Percentiles rank a stretch among this genome's conserved stretches.
phyloP scores from a whole-genome alignment of 2,888 invertebrate genomes.

The Athripsodes cinereus region DNA sequence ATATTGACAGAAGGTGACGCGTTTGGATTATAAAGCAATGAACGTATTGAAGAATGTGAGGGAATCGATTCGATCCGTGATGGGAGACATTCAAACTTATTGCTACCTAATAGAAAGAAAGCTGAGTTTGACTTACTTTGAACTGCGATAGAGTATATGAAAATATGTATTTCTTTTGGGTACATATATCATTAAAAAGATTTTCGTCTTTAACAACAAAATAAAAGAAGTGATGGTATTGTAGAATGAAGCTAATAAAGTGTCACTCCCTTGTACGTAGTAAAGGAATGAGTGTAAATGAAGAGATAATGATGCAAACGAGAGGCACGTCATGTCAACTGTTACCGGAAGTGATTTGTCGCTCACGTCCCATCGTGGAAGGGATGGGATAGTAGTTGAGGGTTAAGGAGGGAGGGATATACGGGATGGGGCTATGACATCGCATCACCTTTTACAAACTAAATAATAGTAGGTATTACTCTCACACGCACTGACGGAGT shows the following conservation, averaged over 20 bases:
- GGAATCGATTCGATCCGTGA: no score
- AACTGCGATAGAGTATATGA: no score
- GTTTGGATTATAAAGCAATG: neutral
- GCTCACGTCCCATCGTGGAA: neutral
- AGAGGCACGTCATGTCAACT: neutral
- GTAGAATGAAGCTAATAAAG: neutral
- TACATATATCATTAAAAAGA: no score
- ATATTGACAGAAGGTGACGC: neutral
- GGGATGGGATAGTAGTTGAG: neutral
- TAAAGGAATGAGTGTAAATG: neutral
- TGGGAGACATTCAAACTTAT: no score
- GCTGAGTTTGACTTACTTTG: no score
- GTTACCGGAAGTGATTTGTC: conserved; percentile 1
- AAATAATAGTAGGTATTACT: no score
- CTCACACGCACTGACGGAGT: no score
- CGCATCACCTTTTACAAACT: neutral
- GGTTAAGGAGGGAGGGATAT: neutral
- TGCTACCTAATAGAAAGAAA: no score
- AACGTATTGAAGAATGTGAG: no score
- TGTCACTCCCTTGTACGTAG: neutral
- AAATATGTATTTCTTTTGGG: no score
- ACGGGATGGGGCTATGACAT: neutral
- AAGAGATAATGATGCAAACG: conserved; percentile 1
- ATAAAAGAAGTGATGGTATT: no score
- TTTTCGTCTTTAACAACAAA: no score